Evolutionary conservation across 2,113 vertebrate species (phyloP), one percentile per base, ranked within the genome.

Genomic region (Gavialis gangeticus): DNA sequence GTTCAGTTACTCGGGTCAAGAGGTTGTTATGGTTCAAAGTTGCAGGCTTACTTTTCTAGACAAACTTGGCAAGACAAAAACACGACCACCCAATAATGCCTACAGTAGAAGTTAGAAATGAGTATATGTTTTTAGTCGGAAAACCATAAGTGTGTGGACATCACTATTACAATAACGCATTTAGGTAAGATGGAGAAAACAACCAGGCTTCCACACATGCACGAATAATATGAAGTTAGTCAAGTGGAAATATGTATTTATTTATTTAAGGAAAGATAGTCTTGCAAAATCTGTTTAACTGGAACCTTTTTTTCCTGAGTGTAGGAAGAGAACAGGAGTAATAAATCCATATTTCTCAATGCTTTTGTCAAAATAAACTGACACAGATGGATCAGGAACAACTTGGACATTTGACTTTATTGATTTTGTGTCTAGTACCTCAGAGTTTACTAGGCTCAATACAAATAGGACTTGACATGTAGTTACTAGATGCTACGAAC

Each of bases 31-130:
- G 63, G 34, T 46, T 37, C 69, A 12, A 25, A 46, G 12, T 24
- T 81, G 73, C 90, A 91, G 82, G 77, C 88, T 95, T 19, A 78
- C 85, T 92, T 93, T 95, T 75, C 84, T 90, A 94, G 75, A 87
- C 27, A 90, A 55, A 46, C 69, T 37, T 46, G 12, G 21, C 12
- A 73, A 21, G 24, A 73, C 30, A 37, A 37, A 73, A 96, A 87
- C 75, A 83, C 46, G 83, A 89, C 63, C 67, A 75, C 84, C 34
- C 79, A 57, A 28, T 88, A 83, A 81, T 73, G 34, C 21, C 56
- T 88, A 63, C 21, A 86, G 76, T 79, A 84, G 91, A 91, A 67
- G 63, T 92, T 90, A 92, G 71, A 95, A 71, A 94, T 63, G 87
- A 84, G 37, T n/a, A 82, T 28, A 69, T 62, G 34, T 67, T 93